Evolutionary conservation across 2,113 vertebrate genomes (phyloP).

Genomic region (Mesitornis unicolor): DNA sequence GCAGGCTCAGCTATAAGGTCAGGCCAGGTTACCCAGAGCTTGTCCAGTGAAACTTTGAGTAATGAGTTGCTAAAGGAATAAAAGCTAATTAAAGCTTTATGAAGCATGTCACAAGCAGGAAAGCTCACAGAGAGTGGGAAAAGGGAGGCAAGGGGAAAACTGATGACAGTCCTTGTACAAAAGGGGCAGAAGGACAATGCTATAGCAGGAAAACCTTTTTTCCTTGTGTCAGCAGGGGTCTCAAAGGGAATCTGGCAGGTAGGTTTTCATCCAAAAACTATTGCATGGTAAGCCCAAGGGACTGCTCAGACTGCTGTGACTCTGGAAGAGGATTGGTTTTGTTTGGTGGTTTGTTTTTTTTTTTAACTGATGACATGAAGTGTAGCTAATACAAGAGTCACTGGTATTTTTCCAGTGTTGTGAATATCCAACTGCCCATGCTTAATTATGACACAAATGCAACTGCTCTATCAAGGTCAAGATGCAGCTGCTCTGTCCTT

Average conservation of each 20-base stretch:
- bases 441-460: background rate
- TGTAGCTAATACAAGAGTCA: background rate
- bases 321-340: background rate
- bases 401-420: background rate
- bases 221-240: background rate
- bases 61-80: background rate
- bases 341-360: background rate
- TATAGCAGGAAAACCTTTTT: background rate
- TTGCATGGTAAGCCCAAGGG: background rate
- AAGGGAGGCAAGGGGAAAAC: background rate
- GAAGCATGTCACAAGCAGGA: conserved; percentile 6
- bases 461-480: background rate
- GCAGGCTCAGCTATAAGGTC: background rate
- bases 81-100: conserved; percentile 37
- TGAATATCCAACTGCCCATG: background rate
- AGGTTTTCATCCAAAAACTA: background rate
- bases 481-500: too few relatives aligned
- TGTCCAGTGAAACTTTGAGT: background rate
- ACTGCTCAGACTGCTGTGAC: background rate
- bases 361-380: background rate
- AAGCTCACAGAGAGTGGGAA: background rate
- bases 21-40: background rate
- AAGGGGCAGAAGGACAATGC: background rate
- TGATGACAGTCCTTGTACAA: background rate
- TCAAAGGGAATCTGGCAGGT: background rate